Conservation (phyloP, 2,888 invertebrate species). For the Pelosia muscerda region DNA sequence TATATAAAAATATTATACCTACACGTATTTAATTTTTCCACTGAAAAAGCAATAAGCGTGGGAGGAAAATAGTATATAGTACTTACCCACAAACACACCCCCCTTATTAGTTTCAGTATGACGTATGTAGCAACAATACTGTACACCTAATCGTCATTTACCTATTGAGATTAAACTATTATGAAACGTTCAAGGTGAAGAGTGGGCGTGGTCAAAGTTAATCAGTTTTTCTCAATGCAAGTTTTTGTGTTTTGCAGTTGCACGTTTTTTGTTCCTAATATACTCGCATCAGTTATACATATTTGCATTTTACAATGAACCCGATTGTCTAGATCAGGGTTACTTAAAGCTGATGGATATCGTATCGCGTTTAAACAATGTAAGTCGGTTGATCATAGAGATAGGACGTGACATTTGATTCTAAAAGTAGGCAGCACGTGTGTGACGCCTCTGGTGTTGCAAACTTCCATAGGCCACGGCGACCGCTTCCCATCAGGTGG, state of each 20-base stretch:
- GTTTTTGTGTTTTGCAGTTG: too few relatives aligned
- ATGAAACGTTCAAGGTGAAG: neutral
- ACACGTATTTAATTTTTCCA: neutral
- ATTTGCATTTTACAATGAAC: neutral
- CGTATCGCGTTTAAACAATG: neutral
- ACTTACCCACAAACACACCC: neutral
- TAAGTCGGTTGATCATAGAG: neutral
- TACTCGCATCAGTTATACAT: neutral
- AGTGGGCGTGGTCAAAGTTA: neutral
- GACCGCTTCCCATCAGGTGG: too few relatives aligned
- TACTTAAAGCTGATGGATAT: neutral
- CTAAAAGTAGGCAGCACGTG: too few relatives aligned
- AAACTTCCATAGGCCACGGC: too few relatives aligned
- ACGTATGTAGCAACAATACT: neutral
- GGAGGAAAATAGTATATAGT: neutral
- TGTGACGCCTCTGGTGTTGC: too few relatives aligned
- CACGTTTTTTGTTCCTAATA: neutral
- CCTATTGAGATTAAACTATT: constrained; percentile 1
- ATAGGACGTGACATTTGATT: neutral
- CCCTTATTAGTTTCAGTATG: neutral
- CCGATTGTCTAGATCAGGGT: neutral
- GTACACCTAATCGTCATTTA: constrained; percentile 4
- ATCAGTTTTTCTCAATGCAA: too few relatives aligned
- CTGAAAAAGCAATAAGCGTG: neutral
- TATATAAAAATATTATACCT: neutral